Conservation (phyloP, 2,888 invertebrate species). For the Lampropteryx suffumata region DNA sequence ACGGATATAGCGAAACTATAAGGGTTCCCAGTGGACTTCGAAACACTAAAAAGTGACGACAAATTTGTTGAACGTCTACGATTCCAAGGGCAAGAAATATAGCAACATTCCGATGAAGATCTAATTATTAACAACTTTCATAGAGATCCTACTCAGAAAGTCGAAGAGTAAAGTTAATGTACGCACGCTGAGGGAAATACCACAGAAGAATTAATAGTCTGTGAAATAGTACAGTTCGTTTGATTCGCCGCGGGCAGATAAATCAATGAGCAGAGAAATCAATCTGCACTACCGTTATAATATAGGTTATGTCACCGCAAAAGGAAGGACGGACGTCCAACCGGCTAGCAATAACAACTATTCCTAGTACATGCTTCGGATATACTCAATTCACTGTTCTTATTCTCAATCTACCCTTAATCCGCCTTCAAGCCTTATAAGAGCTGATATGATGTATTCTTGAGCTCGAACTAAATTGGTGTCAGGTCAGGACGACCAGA, state of each 20-base stretch:
- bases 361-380: constrained; percentile 37
- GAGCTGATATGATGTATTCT: constrained; percentile 26
- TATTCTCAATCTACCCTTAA: constrained; percentile 59
- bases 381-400: constrained; percentile 53
- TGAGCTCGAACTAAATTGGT: constrained; percentile 20
- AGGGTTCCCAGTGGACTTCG: too few species aligned
- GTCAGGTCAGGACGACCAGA: constrained; percentile 32
- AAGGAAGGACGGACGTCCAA: constrained; percentile 58
- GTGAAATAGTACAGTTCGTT: constrained; percentile 13
- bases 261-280: constrained; percentile 30
- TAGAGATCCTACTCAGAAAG: constrained; percentile 17
- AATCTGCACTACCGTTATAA: constrained; percentile 56
- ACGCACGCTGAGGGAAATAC: constrained; percentile 6
- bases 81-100: too few species aligned
- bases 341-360: constrained; percentile 40
- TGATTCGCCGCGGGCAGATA: constrained; percentile 28
- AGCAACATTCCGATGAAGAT: constrained; percentile 14
- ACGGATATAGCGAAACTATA: too few species aligned
- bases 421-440: constrained; percentile 37
- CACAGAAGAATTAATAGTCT: constrained; percentile 6
- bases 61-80: too few species aligned
- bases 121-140: constrained; percentile 25
- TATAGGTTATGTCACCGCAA: constrained; percentile 68
- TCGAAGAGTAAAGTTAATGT: constrained; percentile 7
- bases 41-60: too few species aligned